phyloP scores from a whole-genome alignment of 2,113 vertebrate species.

The Rafetus swinhoei region DNA sequence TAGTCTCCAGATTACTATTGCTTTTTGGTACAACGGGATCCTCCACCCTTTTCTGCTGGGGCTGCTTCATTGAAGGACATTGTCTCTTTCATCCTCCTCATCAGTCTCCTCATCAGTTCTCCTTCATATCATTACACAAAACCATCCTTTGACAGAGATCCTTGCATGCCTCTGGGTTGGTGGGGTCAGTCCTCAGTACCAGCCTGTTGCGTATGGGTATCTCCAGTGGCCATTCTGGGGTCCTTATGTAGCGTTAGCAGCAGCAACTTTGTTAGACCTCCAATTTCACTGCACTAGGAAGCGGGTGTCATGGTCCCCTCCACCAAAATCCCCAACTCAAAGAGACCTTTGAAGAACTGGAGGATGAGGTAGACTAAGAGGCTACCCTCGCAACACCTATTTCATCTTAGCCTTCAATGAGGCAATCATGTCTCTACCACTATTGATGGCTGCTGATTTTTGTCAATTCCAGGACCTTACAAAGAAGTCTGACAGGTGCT shows the following conservation, averaged over 20 bases:
- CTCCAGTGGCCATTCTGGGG: not conserved
- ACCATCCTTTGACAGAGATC: not conserved
- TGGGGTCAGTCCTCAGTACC: not conserved
- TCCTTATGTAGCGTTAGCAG: not conserved
- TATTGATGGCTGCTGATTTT: not conserved
- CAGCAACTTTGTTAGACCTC: not conserved
- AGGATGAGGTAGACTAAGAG: not conserved
- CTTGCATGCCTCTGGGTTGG: not conserved
- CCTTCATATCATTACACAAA: not conserved
- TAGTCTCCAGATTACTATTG: not conserved
- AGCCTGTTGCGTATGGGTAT: not conserved
- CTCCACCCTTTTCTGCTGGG: not conserved
- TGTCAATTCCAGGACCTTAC: not conserved
- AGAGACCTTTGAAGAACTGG: not conserved
- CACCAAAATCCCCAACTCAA: not conserved
- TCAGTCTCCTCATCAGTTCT: not conserved
- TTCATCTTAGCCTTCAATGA: not conserved
- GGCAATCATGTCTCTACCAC: not conserved
- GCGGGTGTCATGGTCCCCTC: not conserved
- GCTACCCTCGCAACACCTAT: not conserved
- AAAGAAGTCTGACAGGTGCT: not conserved
- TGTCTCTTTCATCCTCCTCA: too few relatives aligned
- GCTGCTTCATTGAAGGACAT: not conserved
- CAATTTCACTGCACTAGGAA: not conserved
- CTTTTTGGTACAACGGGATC: not conserved